A percentile compares a stretch with the other conserved stretches of the same genome.
These are phyloP conservation scores for Mythimna albipuncta DNA, from an alignment of 2,888 invertebrate genomes.

Conservation along the genomic window DNA sequence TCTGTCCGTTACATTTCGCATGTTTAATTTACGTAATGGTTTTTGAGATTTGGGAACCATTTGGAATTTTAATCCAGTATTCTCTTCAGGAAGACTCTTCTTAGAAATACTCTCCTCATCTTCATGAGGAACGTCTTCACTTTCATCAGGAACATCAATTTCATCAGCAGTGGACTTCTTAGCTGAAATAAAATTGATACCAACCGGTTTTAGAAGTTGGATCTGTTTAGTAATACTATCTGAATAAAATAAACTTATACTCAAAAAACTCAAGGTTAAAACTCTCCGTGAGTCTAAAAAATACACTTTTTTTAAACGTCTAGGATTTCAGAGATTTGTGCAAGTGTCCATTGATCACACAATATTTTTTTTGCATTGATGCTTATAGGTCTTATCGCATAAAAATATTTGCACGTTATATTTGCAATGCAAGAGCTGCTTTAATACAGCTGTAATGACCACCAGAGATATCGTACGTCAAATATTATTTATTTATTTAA, in stretches of 20 bases:
- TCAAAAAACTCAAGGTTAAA: no score
- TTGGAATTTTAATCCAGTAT: constrained; percentile 4
- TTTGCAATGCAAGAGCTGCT: not conserved
- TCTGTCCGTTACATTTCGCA: not conserved
- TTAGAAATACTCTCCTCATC: not conserved
- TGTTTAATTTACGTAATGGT: not conserved
- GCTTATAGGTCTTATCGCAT: not conserved
- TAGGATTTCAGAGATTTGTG: no score
- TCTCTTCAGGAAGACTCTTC: not conserved
- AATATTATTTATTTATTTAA: not conserved
- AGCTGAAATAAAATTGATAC: not conserved
- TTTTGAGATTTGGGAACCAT: not conserved
- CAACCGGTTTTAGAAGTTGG: not conserved
- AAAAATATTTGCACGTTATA: not conserved
- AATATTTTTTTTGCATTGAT: not conserved
- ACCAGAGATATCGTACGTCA: no score
- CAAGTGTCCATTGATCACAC: not conserved
- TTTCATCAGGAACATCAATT: not conserved
- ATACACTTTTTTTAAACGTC: no score
- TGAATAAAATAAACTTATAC: not conserved
- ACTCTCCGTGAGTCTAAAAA: no score
- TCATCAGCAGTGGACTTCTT: not conserved
- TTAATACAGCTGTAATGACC: no score
- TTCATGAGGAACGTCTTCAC: no score
- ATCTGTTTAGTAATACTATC: not conserved